Evolutionary conservation across 2,113 vertebrate species (phyloP).

Genomic region (Megaleporinus macrocephalus): DNA sequence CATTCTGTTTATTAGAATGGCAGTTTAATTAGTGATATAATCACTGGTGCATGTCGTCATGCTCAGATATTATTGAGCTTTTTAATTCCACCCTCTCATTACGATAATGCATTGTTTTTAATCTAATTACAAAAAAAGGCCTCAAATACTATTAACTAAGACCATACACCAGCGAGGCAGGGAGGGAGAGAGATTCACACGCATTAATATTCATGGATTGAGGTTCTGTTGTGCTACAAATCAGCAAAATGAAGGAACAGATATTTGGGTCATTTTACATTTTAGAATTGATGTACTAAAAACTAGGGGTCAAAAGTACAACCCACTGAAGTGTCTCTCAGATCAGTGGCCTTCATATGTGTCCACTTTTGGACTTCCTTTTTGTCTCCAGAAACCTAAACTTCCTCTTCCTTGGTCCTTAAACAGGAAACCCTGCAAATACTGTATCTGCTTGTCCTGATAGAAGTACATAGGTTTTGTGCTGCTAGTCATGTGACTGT

Average conservation of each 20-base stretch:
- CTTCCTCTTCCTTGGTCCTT: constrained; percentile 4
- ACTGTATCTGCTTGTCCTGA: not conserved
- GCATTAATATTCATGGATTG: not conserved
- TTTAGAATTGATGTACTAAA: no score
- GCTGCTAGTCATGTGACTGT: not conserved
- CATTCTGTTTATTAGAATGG: constrained; percentile 44
- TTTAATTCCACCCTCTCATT: constrained; percentile 43
- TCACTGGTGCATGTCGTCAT: constrained; percentile 39
- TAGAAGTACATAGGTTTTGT: not conserved
- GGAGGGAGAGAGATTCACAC: not conserved
- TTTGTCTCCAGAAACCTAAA: not conserved
- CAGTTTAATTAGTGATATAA: constrained; percentile 50
- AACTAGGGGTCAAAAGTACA: not conserved
- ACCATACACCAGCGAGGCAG: constrained; percentile 4
- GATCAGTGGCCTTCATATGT: not conserved
- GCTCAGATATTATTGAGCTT: constrained; percentile 48
- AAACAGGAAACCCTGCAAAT: not conserved
- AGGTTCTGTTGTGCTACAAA: not conserved
- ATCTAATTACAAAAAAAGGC: constrained; percentile 48
- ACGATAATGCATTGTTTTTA: constrained; percentile 49
- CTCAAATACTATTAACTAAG: constrained; percentile 37
- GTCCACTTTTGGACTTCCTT: not conserved
- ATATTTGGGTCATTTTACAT: not conserved
- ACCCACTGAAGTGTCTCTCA: not conserved
- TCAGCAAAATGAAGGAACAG: no score